Conservation (phyloP, 2,888 invertebrate species). For the Trichogramma evanescens region DNA sequence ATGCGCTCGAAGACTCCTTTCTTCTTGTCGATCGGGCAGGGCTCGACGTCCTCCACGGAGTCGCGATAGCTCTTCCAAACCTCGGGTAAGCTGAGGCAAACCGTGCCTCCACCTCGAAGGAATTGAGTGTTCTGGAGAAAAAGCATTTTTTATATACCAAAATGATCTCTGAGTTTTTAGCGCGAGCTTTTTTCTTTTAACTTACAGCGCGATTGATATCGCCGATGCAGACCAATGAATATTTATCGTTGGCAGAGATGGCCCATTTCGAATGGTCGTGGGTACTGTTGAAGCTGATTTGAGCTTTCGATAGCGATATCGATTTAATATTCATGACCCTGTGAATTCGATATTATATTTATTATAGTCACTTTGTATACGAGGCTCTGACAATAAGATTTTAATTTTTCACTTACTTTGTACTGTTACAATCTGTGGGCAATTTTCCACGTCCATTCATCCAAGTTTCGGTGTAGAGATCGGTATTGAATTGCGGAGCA, state of each 20-base stretch:
- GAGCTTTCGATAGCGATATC: constrained; percentile 51
- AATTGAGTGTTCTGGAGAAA: constrained; percentile 63
- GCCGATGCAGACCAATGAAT: constrained; percentile 80
- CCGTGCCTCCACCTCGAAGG: constrained; percentile 75
- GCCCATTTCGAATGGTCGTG: constrained; percentile 86
- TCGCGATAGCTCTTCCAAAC: constrained; percentile 62
- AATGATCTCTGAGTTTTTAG: not conserved
- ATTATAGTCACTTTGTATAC: too few relatives aligned
- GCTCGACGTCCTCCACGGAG: constrained; percentile 54
- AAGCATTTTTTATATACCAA: constrained; percentile 4
- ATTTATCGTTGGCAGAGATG: constrained; percentile 52
- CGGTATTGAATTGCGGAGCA: constrained; percentile 63
- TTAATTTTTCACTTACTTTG: constrained; percentile 28
- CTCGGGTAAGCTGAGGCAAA: constrained; percentile 63
- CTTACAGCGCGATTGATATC: constrained; percentile 86
- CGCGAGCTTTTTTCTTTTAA: constrained; percentile 10
- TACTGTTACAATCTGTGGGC: constrained; percentile 63
- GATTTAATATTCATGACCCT: constrained; percentile 64
- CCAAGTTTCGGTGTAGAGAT: constrained; percentile 84
- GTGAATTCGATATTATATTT: constrained; percentile 22
- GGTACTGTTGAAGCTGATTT: constrained; percentile 58
- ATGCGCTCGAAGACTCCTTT: constrained; percentile 11
- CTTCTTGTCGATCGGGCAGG: constrained; percentile 45
- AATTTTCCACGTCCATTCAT: constrained; percentile 71
- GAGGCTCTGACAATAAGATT: not conserved